Conservation (phyloP, 2,888 invertebrate genomes). For the Lithophane leautieri region DNA sequence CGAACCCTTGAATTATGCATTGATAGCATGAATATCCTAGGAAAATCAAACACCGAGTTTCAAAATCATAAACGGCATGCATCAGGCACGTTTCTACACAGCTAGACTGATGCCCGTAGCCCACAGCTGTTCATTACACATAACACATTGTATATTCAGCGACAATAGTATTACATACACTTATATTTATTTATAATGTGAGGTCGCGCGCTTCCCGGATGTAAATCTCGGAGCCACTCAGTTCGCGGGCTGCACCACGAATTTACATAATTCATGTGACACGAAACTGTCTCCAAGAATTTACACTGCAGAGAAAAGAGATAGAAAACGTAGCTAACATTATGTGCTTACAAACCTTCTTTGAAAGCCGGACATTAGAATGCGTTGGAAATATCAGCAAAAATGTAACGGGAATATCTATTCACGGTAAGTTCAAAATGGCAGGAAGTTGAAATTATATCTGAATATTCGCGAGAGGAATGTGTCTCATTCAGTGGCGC, state of each 20-base stretch:
- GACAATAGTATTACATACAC: constrained; percentile 66
- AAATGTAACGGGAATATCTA: constrained; percentile 29
- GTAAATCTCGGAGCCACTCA: constrained; percentile 80
- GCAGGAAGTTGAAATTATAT: constrained; percentile 75
- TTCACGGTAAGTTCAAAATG: constrained; percentile 60
- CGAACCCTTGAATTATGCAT: not conserved
- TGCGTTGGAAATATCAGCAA: constrained; percentile 31
- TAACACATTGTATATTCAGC: constrained; percentile 57
- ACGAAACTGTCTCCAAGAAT: constrained; percentile 82
- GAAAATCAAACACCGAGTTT: not conserved
- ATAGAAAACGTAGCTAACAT: constrained; percentile 67
- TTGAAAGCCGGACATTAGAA: constrained; percentile 28
- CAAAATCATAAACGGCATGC: constrained; percentile 26
- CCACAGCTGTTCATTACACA: constrained; percentile 36
- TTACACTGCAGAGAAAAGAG: constrained; percentile 79
- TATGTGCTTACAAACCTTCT: constrained; percentile 62
- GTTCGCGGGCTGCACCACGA: constrained; percentile 74
- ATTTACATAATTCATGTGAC: constrained; percentile 88
- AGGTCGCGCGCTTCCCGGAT: constrained; percentile 73
- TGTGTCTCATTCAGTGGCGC: constrained; percentile 76
- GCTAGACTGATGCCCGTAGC: constrained; percentile 4
- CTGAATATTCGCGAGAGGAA: constrained; percentile 79
- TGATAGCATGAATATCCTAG: not conserved
- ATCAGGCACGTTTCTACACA: constrained; percentile 27
- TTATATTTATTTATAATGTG: constrained; percentile 73